Conservation (phyloP, 2,888 invertebrate genomes). For the Zootermopsis nevadensis region DNA sequence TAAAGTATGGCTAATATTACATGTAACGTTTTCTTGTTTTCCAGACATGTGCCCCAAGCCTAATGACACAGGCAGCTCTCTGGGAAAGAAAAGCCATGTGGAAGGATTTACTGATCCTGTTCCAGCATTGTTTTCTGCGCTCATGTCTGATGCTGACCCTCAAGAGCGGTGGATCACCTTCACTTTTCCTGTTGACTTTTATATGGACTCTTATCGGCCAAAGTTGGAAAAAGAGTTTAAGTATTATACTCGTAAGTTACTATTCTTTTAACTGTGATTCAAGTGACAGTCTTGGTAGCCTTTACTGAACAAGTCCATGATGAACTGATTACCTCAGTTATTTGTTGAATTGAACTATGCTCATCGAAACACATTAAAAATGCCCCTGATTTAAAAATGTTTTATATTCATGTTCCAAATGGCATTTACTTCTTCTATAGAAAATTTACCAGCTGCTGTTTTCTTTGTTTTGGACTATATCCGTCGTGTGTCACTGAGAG, state of each 20-base stretch:
- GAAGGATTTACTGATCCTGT: slow-evolving; percentile 86
- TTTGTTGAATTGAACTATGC: too few species aligned
- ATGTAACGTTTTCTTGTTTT: slow-evolving; percentile 53
- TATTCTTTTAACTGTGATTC: not conserved
- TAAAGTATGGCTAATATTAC: not conserved
- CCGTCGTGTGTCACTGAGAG: too few species aligned
- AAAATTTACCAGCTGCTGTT: too few species aligned
- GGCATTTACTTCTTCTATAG: too few species aligned
- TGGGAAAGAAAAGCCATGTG: slow-evolving; percentile 85
- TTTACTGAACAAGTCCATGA: too few species aligned
- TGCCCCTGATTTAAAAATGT: too few species aligned
- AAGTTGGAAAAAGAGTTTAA: slow-evolving; percentile 77
- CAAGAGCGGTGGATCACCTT: slow-evolving; percentile 86
- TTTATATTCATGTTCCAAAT: too few species aligned
- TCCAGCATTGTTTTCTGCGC: slow-evolving; percentile 83
- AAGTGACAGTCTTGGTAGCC: too few species aligned
- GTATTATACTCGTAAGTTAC: slow-evolving; percentile 76
- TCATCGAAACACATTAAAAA: too few species aligned
- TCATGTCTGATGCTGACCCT: slow-evolving; percentile 79
- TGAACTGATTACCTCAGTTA: too few species aligned
- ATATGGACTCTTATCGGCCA: slow-evolving; percentile 73
- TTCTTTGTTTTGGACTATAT: too few species aligned
- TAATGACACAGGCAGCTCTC: slow-evolving; percentile 76
- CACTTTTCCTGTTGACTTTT: slow-evolving; percentile 82
- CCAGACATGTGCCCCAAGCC: slow-evolving; percentile 91